Evolutionary conservation across 2,113 vertebrate genomes (phyloP).

Genomic region (Riparia riparia): DNA sequence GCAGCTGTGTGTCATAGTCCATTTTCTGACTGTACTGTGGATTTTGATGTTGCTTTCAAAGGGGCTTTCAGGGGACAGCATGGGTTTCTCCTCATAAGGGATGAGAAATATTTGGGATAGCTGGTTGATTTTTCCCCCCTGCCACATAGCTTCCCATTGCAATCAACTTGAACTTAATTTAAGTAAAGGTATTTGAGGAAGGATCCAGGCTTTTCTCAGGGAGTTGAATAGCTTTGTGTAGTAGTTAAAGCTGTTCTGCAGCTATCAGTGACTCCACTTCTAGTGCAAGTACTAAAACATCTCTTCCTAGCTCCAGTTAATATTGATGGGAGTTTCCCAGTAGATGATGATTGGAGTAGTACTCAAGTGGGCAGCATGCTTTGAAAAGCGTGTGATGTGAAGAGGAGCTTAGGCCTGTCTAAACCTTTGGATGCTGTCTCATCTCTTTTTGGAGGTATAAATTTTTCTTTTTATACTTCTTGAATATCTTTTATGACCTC

Average conservation of each 20-base stretch:
- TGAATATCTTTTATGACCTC: neutral
- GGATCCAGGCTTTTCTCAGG: neutral
- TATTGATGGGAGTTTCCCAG: neutral
- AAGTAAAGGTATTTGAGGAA: neutral
- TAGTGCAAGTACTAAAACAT: neutral
- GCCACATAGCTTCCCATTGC: neutral
- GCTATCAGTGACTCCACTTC: neutral
- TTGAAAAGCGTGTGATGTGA: neutral
- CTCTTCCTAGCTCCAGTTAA: neutral
- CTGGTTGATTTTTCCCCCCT: neutral
- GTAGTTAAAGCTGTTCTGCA: neutral
- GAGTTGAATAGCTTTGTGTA: neutral
- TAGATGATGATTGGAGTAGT: neutral
- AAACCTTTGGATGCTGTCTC: neutral
- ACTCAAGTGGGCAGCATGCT: neutral
- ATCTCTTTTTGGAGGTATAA: neutral
- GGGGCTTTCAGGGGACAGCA: neutral
- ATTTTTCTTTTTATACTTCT: neutral
- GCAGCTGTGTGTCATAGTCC: neutral
- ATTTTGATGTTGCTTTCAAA: neutral
- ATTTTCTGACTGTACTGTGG: neutral
- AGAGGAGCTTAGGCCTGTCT: neutral
- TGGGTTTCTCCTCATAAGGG: neutral
- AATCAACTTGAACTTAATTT: neutral
- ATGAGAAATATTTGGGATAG: neutral